A percentile compares a stretch with the other conserved stretches of the same genome.
These are phyloP conservation scores for Ormyrus nitidulus DNA, from an alignment of 2,888 invertebrate genomes.

Conservation along the genomic window DNA sequence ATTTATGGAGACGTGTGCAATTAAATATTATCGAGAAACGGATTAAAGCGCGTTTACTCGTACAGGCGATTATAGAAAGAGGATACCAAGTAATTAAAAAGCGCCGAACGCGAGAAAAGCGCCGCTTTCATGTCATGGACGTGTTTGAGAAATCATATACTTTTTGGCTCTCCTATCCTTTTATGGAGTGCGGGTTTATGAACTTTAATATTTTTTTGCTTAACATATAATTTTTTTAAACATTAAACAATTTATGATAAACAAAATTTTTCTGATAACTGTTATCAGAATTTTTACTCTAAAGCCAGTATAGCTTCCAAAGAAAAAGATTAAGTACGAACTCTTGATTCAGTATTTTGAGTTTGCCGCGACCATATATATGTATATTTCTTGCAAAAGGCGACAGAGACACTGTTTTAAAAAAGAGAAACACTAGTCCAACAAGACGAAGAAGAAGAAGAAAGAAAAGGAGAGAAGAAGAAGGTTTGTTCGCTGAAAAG, in stretches of 20 bases:
- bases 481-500: constrained; percentile 37
- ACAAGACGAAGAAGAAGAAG: constrained; percentile 5
- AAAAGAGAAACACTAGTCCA: constrained; percentile 10
- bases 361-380: too few relatives aligned
- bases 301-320: too few relatives aligned
- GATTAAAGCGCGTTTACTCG: constrained; percentile 53
- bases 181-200: neutral
- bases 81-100: constrained; percentile 51
- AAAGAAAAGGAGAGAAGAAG: neutral
- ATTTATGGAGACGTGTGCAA: constrained; percentile 35
- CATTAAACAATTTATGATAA: too few relatives aligned
- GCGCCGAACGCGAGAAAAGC: neutral
- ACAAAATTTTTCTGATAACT: too few relatives aligned
- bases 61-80: neutral
- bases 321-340: too few relatives aligned
- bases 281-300: too few relatives aligned
- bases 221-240: too few relatives aligned
- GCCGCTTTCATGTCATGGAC: constrained; percentile 20
- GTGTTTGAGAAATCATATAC: neutral
- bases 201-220: too few relatives aligned
- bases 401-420: too few relatives aligned
- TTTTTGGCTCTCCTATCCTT: neutral
- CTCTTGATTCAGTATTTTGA: too few relatives aligned
- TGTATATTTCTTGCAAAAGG: too few relatives aligned
- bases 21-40: constrained; percentile 58